phyloP scores from a whole-genome alignment of 2,888 invertebrate genomes.

The Archips xylosteana region DNA sequence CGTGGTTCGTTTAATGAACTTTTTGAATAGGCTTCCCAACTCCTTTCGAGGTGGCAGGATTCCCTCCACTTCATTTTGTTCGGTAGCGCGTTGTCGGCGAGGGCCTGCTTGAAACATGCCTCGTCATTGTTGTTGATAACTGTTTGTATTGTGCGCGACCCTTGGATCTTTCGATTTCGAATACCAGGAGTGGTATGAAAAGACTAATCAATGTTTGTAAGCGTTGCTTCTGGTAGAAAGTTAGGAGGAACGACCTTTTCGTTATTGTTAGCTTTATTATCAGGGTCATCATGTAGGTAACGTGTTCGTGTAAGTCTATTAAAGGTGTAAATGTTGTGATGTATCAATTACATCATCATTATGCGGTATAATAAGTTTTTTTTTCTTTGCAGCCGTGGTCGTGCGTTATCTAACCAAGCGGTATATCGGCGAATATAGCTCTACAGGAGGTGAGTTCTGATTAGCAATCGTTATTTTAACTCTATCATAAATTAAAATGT shows the following conservation, averaged over 20 bases:
- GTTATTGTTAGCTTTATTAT: constrained; percentile 58
- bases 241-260: constrained; percentile 70
- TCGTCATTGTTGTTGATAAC: constrained; percentile 79
- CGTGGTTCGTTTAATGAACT: constrained; percentile 68
- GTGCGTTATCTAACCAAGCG: constrained; percentile 92
- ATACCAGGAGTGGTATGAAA: constrained; percentile 75
- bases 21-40: constrained; percentile 69
- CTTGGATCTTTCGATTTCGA: constrained; percentile 56
- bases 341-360: constrained; percentile 42
- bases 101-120: constrained; percentile 68
- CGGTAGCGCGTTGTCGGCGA: constrained; percentile 65
- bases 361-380: constrained; percentile 44
- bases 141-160: constrained; percentile 71
- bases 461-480: constrained; percentile 16
- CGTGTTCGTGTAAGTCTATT: constrained; percentile 24
- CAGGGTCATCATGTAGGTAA: constrained; percentile 41
- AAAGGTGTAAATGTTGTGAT: constrained; percentile 33
- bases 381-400: constrained; percentile 90
- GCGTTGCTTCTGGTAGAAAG: constrained; percentile 70
- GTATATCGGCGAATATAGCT: constrained; percentile 93
- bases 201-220: constrained; percentile 70
- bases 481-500: constrained; percentile 29
- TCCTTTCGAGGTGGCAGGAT: constrained; percentile 76
- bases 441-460: constrained; percentile 89
- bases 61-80: constrained; percentile 74